Percentiles rank a stretch among this genome's conserved stretches.
These are phyloP conservation scores for Sycobia sp. DNA, from an alignment of 1,140 invertebrate genomes.

Conservation along the genomic window DNA sequence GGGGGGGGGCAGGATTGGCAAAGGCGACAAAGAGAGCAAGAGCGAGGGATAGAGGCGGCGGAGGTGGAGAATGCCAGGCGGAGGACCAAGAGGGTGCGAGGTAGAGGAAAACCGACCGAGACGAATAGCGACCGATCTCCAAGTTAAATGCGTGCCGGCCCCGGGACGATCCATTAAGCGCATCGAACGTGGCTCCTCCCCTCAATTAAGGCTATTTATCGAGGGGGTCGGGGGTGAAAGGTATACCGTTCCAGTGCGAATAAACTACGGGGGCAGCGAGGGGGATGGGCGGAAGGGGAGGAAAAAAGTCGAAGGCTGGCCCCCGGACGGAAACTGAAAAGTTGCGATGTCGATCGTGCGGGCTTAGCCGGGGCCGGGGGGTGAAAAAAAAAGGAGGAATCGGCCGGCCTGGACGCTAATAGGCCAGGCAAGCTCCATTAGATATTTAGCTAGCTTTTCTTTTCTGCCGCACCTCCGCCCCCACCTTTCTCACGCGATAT, in stretches of 20 bases:
- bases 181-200: slow-evolving; percentile 35
- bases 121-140: slow-evolving; percentile 38
- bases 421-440: background rate
- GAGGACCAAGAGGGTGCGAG: too few relatives aligned
- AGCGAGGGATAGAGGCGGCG: background rate
- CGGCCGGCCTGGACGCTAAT: background rate
- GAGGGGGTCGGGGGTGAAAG: too few relatives aligned
- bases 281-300: background rate
- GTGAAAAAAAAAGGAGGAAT: background rate
- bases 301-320: background rate
- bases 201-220: slow-evolving; percentile 54
- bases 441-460: slow-evolving; percentile 22
- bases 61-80: too few relatives aligned
- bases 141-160: slow-evolving; percentile 43
- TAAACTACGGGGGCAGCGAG: too few relatives aligned
- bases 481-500: background rate
- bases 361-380: background rate
- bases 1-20: background rate
- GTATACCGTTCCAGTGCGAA: too few relatives aligned
- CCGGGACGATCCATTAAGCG: slow-evolving; percentile 48
- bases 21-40: background rate
- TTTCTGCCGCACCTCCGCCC: background rate
- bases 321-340: slow-evolving; percentile 41
- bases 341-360: slow-evolving; percentile 36
- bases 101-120: too few relatives aligned